Evolutionary conservation across 2,888 invertebrate genomes (phyloP), one percentile per base, ranked within the genome.

Genomic region (Noctua janthe): DNA sequence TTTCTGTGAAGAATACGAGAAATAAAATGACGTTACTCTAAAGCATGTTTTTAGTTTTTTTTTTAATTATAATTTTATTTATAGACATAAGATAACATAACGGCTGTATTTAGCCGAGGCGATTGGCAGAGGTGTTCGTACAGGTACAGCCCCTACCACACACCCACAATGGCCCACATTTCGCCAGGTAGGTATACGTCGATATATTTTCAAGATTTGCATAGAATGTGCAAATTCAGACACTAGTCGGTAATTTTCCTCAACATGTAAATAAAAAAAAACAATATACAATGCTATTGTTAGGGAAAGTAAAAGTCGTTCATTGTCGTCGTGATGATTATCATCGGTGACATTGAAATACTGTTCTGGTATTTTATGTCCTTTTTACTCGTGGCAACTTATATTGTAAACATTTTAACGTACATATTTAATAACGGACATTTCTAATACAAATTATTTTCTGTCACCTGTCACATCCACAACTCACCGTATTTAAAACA

Each of bases 321-420:
- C 1, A 77, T n/a, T 54, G 66, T 56, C 17, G 47, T 78, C 54
- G 77, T 77, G 54, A 66, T 15, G 15, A 39, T 59, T 15, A 54
- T 39, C 29, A 75, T 23, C 17, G n/a, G 8, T 39, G 49, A 74
- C 74, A 62, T 74, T 76, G 39, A 51, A 64, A 15, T 39, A 43
- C 1, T 7, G 13, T 6, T 10, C 13, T n/a, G 15, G 2, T 67
- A 13, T 8, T 67, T 76, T 20, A 56, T 43, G 20, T 49, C 0
- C 56, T 51, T 74, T 74, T 7, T 66, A 10, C n/a, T 39, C 35
- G 20, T 74, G n/a, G 23, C 8, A 2, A 49, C 0, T 3, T 15
- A 49, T 35, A 43, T 29, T 20, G 59, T 47, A 70, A 47, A 49
- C 20, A 15, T n/a, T 66, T 43, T 67, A 5, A 67, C 39, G 20